Conservation (phyloP, 2,888 invertebrate genomes). For the Strigamia maritima region DNA sequence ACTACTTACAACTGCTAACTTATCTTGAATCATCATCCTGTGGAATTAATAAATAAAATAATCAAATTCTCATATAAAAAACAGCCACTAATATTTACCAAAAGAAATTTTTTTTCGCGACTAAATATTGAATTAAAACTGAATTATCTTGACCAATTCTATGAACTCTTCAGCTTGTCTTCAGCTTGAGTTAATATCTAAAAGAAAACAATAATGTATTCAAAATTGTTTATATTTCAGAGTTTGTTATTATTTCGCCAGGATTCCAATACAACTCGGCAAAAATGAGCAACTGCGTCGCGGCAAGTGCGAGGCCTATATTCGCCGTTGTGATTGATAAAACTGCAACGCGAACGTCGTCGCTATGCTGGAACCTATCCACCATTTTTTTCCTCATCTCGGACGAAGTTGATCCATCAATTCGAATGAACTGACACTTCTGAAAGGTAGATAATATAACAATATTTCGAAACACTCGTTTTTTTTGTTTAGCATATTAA, state of each 20-base stretch:
- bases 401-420: constrained; percentile 78
- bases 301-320: constrained; percentile 88
- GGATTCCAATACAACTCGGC: constrained; percentile 97
- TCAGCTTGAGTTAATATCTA: constrained; percentile 94
- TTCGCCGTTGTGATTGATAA: constrained; percentile 88
- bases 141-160: constrained; percentile 79
- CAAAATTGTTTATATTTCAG: too few relatives aligned
- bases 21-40: constrained; percentile 69
- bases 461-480: too few relatives aligned
- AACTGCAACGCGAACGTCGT: constrained; percentile 69
- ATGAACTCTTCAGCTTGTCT: constrained; percentile 88
- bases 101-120: constrained; percentile 77
- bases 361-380: constrained; percentile 72
- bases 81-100: constrained; percentile 62
- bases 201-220: constrained; percentile 45
- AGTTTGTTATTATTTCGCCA: constrained; percentile 64
- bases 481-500: too few relatives aligned
- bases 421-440: constrained; percentile 65
- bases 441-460: constrained; percentile 45
- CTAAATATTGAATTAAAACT: constrained; percentile 78
- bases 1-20: constrained; percentile 78
- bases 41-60: constrained; percentile 45
- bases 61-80: neutral
- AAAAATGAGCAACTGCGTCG: constrained; percentile 85
- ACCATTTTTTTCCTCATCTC: constrained; percentile 67